A percentile compares a stretch with the other conserved stretches of the same genome.
Evolutionary conservation across 2,797 vertebrate genomes (phyloP).

Genomic region (Tarsius wallacei): DNA sequence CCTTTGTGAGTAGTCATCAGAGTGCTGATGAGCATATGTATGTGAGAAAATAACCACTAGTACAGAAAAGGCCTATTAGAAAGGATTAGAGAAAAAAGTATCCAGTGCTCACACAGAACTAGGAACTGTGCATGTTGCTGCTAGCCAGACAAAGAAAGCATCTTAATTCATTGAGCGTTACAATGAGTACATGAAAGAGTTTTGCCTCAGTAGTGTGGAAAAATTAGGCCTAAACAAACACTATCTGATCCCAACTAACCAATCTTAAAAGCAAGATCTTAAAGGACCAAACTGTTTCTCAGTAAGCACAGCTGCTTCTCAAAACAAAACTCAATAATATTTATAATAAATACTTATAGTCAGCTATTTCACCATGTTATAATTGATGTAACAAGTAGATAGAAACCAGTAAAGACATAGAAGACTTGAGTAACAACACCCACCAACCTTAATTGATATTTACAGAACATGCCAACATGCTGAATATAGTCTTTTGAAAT

Average conservation of each 20-base stretch:
- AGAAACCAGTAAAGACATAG: background rate
- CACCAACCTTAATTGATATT: background rate
- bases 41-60: background rate
- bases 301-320: background rate
- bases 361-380: background rate
- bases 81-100: background rate
- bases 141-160: background rate
- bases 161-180: background rate
- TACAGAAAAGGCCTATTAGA: background rate
- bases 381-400: background rate
- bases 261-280: background rate
- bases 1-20: background rate
- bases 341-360: slow-evolving; percentile 25
- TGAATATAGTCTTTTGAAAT: slow-evolving; percentile 16
- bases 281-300: background rate
- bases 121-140: background rate
- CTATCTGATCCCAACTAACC: background rate
- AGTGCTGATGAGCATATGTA: background rate
- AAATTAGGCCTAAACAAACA: background rate
- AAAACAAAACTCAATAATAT: background rate
- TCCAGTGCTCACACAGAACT: background rate
- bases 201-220: background rate
- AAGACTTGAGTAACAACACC: background rate
- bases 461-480: background rate
- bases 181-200: background rate